Percentiles rank a stretch among this genome's conserved stretches.
Conservation (phyloP, 2,888 invertebrate genomes). For the Drosophila cognata region DNA sequence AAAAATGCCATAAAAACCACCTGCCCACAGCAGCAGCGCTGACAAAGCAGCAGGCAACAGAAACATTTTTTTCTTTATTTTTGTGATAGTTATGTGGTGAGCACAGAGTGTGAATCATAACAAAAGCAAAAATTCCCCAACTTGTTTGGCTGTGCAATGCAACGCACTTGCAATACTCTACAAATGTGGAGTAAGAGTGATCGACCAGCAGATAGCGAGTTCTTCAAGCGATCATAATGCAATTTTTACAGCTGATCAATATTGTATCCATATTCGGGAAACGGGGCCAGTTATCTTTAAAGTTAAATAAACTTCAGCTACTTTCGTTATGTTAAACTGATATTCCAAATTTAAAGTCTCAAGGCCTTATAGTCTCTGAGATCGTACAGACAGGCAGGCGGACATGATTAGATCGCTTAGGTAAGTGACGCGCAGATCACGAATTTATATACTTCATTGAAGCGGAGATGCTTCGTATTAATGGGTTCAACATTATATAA, state of each 20-base stretch:
- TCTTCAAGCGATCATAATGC: background rate
- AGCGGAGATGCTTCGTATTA: background rate
- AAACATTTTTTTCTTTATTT: background rate
- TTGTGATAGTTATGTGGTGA: background rate
- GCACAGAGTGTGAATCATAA: slow-evolving; percentile 19
- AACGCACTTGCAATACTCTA: slow-evolving; percentile 7
- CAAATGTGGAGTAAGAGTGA: background rate
- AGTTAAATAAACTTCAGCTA: background rate
- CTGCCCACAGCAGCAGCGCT: slow-evolving; percentile 24
- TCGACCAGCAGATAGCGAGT: background rate
- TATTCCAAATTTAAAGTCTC: background rate
- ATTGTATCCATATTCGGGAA: background rate
- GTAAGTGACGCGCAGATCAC: background rate
- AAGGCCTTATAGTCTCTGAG: background rate
- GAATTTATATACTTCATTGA: background rate
- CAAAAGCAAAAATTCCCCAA: background rate
- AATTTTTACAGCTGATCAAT: background rate
- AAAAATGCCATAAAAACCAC: slow-evolving; percentile 22
- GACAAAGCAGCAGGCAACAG: slow-evolving; percentile 5
- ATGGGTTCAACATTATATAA: background rate
- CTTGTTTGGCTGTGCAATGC: background rate
- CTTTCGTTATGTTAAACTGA: background rate
- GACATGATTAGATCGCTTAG: background rate
- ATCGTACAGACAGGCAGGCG: background rate
- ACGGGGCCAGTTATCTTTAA: background rate